These are phyloP conservation scores for Parnassius orleans DNA, from an alignment of 2,888 invertebrate species.

Conservation along the genomic window DNA sequence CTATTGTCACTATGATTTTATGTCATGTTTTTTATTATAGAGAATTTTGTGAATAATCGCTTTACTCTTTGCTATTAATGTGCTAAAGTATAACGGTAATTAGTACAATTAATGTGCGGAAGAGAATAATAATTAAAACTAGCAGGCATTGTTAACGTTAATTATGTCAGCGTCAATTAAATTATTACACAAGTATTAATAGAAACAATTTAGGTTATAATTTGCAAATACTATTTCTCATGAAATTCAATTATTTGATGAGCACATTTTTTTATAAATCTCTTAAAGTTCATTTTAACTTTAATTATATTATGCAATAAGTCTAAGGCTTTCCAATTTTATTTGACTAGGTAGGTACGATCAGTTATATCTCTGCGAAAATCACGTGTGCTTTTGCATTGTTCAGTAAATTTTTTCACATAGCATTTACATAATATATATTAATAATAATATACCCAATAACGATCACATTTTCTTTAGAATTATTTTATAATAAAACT, in stretches of 20 bases:
- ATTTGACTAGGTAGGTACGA: no score
- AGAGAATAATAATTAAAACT: conserved; percentile 6
- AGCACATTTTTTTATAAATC: no score
- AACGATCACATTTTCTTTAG: conserved; percentile 1
- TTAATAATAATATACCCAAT: conserved; percentile 20
- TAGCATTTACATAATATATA: conserved; percentile 27
- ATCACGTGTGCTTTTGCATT: conserved; percentile 17
- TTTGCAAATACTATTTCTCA: background rate
- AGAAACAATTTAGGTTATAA: background rate
- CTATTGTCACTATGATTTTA: no score
- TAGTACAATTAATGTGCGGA: conserved; percentile 20
- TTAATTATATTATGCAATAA: no score
- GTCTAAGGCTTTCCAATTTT: no score
- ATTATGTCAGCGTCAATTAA: conserved; percentile 18
- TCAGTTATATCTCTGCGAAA: conserved; percentile 16
- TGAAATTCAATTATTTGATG: no score
- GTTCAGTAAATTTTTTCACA: conserved; percentile 12
- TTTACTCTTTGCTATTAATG: background rate
- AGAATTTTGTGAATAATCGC: conserved; percentile 1
- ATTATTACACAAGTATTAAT: conserved; percentile 2
- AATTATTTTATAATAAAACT: background rate
- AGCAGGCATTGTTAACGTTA: conserved; percentile 12
- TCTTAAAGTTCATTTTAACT: no score
- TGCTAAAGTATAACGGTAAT: conserved; percentile 3
- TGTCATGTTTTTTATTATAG: no score